Evolutionary conservation across 2,888 invertebrate species (phyloP), one percentile per base, ranked within the genome.

Genomic region (Agrilus cyanescens): DNA sequence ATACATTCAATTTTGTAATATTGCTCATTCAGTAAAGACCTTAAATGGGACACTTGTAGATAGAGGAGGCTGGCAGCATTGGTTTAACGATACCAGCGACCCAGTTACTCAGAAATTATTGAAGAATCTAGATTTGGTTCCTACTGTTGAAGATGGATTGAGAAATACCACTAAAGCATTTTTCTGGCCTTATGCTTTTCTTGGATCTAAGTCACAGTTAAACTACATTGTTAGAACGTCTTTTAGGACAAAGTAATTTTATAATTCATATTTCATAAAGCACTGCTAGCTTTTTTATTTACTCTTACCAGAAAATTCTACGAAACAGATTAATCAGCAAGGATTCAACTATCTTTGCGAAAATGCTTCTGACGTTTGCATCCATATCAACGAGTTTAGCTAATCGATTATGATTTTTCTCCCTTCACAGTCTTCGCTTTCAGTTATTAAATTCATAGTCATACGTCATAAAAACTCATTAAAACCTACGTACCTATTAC

Each of bases 171-270:
- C 84, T 0, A 75, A 75, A 51, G 81, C 83, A 4, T 83, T 81
- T 57, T 83, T 85, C 55, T 82, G 82, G 79, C 78, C 82, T 1
- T 84, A 85, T 54, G 82, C 86, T 0, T 85, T 85, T 57, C 64
- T 87, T 1, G 84, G 83, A 8, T 85, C 86, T 0, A 68, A 69
- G 51, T 73, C 78, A n/a, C 76, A 82, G 54, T 66, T 87, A 12
- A 78, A 82, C 55, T 85, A 81, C 57, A 72, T 84, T 40, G 75
- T 84, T 1, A 78, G 80, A 57, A 75, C 81, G 0, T 85, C 85
- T 59, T 85, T 75, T 62, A 72, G 81, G 1, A 68, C 72, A 46
- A 72, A 68, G 80, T 79, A 67, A 60, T 10, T 25, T 10, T 25
- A 25, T 25, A 25, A n/a, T n/a, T 2, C 13, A n/a, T 3, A 25